Conservation (phyloP, 2,113 vertebrate genomes). For the Pachyramphus minor region DNA sequence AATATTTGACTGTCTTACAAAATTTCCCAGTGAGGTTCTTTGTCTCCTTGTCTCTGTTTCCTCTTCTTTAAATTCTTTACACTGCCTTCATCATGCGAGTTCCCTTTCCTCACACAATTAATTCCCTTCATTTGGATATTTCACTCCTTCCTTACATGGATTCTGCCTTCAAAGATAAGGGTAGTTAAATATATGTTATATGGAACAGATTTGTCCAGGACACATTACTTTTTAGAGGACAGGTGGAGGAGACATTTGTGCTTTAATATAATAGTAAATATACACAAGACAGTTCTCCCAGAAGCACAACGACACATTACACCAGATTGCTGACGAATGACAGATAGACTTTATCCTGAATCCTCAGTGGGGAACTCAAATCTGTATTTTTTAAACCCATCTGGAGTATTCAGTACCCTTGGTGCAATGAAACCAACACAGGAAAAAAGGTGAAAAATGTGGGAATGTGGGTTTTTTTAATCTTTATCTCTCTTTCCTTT, state of each 20-base stretch:
- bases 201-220: slow-evolving; percentile 21
- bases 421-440: not conserved
- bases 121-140: not conserved
- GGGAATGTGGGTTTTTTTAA: accelerated
- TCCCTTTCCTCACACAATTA: slow-evolving; percentile 10
- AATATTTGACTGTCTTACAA: not conserved
- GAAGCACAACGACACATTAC: not conserved
- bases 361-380: slow-evolving; percentile 36
- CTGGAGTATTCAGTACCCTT: slow-evolving; percentile 17
- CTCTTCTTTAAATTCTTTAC: not conserved
- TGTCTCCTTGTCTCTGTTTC: not conserved
- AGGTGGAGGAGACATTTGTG: slow-evolving; percentile 52
- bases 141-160: not conserved
- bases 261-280: slow-evolving; percentile 43
- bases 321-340: slow-evolving; percentile 50
- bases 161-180: not conserved
- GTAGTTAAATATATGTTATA: not conserved
- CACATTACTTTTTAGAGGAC: slow-evolving; percentile 18
- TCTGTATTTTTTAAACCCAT: not conserved
- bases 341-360: slow-evolving; percentile 44
- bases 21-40: not conserved
- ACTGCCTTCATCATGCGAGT: not conserved
- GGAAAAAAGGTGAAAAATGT: not conserved
- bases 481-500: not conserved
- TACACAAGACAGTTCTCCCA: slow-evolving; percentile 40